Conservation (phyloP, 2,797 vertebrate genomes). For the Etheostoma nigrum region DNA sequence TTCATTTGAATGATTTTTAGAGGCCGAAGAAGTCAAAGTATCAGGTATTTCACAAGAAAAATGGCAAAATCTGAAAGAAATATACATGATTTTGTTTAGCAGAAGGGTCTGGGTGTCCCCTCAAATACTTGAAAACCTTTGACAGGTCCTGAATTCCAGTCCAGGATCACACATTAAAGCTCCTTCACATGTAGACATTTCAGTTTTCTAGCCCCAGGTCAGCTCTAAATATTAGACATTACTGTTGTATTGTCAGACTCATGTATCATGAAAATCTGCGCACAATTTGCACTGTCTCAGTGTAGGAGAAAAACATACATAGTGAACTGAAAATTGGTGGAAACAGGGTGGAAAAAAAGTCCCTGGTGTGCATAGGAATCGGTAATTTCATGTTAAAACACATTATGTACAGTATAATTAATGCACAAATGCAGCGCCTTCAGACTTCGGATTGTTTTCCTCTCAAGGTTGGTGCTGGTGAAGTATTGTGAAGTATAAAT, state of each 20-base stretch:
- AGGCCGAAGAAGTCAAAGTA: neutral
- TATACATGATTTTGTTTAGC: neutral
- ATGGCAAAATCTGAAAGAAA: neutral
- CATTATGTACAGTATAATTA: conserved; percentile 13
- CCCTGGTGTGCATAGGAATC: neutral
- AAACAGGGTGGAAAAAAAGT: neutral
- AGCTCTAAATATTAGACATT: conserved; percentile 9
- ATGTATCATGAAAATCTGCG: neutral
- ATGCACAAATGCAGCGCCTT: conserved; percentile 10
- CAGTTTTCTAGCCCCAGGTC: neutral
- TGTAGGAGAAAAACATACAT: neutral
- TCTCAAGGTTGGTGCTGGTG: conserved; percentile 34
- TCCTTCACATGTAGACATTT: neutral
- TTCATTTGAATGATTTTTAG: neutral
- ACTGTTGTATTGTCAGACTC: conserved; percentile 7
- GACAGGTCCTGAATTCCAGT: neutral
- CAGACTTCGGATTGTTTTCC: conserved; percentile 31
- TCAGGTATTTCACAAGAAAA: neutral
- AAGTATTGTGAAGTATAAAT: conserved; percentile 29
- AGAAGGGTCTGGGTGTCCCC: neutral
- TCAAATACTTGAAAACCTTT: neutral
- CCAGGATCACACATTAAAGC: neutral
- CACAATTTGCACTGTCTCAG: neutral
- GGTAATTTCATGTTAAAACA: neutral
- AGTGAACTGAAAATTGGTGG: neutral